phyloP scores from a whole-genome alignment of 2,797 vertebrate genomes.

The Astyanax mexicanus region DNA sequence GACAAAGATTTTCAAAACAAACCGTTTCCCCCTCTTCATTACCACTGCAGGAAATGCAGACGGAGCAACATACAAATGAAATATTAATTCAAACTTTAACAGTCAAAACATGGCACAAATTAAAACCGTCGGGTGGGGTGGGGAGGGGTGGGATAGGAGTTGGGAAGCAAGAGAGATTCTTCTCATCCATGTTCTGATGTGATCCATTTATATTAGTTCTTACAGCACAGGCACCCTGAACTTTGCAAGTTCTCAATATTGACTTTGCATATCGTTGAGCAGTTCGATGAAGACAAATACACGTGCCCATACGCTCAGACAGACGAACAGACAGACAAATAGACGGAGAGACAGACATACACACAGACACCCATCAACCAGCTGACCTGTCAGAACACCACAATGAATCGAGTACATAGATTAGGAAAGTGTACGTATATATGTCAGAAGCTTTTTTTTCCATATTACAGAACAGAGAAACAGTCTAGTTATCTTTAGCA shows the following conservation, averaged over 20 bases:
- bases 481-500: conserved; percentile 28
- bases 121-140: conserved; percentile 46
- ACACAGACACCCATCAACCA: conserved; percentile 16
- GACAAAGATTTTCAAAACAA: conserved; percentile 58
- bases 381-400: conserved; percentile 44
- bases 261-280: conserved; percentile 57
- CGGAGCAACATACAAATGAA: conserved; percentile 51
- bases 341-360: conserved; percentile 9
- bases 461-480: conserved; percentile 41
- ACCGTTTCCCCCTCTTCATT: conserved; percentile 42
- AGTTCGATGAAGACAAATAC: conserved; percentile 50
- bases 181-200: conserved; percentile 48
- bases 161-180: conserved; percentile 28
- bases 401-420: conserved; percentile 28
- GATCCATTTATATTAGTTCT: conserved; percentile 49
- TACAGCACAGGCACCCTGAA: conserved; percentile 61
- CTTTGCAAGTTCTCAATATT: conserved; percentile 53
- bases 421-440: conserved; percentile 35
- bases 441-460: conserved; percentile 35
- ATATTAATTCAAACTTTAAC: conserved; percentile 57
- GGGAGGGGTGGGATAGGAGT: not conserved
- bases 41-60: conserved; percentile 51
- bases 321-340: conserved; percentile 48
- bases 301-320: conserved; percentile 47
- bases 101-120: conserved; percentile 67